These are phyloP conservation scores for Lasiurus cinereus DNA, from an alignment of 2,113 vertebrate species.

Conservation along the genomic window DNA sequence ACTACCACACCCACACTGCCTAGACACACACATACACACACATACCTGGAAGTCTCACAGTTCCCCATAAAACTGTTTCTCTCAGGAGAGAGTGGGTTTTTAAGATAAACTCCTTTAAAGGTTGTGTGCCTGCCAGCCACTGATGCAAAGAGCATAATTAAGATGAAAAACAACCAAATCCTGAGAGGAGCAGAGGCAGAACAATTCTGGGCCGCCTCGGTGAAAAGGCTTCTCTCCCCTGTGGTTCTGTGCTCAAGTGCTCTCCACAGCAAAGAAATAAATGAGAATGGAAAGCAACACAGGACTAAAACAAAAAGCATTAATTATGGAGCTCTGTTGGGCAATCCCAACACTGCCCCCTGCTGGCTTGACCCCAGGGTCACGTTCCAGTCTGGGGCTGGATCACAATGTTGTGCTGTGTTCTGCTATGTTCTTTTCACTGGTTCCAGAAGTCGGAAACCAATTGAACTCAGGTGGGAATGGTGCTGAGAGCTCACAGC, in stretches of 20 bases:
- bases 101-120: constrained; percentile 77
- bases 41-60: constrained; percentile 55
- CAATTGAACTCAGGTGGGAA: not conserved
- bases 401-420: not conserved
- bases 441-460: not conserved
- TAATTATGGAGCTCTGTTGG: constrained; percentile 32
- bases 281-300: constrained; percentile 38
- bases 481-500: not conserved
- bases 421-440: not conserved
- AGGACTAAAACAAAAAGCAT: constrained; percentile 66
- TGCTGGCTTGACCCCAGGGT: constrained; percentile 6
- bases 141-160: constrained; percentile 73
- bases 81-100: constrained; percentile 67
- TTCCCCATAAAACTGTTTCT: constrained; percentile 46
- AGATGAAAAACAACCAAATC: constrained; percentile 78
- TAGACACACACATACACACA: not conserved
- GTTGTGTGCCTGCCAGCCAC: constrained; percentile 71
- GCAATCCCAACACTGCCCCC: not conserved
- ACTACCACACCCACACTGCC: not conserved
- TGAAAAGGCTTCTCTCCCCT: constrained; percentile 69
- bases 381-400: not conserved
- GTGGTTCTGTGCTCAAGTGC: constrained; percentile 75
- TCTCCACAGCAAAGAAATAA: constrained; percentile 60
- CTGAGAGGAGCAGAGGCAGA: constrained; percentile 63
- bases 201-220: constrained; percentile 44